Base-by-base conservation (phyloP, 2,888 invertebrate species). In the Platerodrilus igneus region DNA sequence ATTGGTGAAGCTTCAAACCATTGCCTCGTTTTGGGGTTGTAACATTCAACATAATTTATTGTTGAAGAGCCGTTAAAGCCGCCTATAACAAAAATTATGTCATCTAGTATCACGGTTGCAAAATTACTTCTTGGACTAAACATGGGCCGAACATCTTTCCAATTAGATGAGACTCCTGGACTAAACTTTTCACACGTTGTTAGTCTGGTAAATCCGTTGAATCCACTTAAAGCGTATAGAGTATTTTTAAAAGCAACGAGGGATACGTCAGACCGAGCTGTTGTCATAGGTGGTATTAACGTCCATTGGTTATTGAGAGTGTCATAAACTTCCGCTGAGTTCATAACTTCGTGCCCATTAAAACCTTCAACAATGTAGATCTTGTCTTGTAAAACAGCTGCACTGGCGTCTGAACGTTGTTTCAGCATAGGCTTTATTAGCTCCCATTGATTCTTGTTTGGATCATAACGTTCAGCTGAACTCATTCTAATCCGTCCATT, bases 311-410 rank as follows among this genome's bases (percentile, higher is more conserved):
- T 76, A 1, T 76, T 73, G 7, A 68, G 67, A 0, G 83, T 75
- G 63, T 86, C 82, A 62, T 81, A 89, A 27, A 81, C 75, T 64
- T 90, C 90, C 1, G 79, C 83, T 0, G 83, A 81, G 52, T 76
- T 77, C 53, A 88, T 73, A 9, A 88, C 83, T 53, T 83, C 80
- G 49, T 78, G 76, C 0, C 89, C 89, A 58, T 86, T 84, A 66
- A 87, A 88, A 11, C 88, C 89, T 6, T 88, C 87, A 10, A 79
- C 83, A 31, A 87, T 79, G 64, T 83, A 86, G 51, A 87, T 78
- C 74, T 82, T 81, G 47, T 80, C 79, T 13, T 77, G 70, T 1
- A 84, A 66, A 0, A 78, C 74, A 1, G 82, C 81, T 0, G 86
- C 83, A 45, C 85, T 83, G 2, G 87, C 87, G 55, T 89, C 88